Evolutionary conservation across 2,113 vertebrate species (phyloP), one percentile per base, ranked within the genome.

Genomic region (Gymnogyps californianus): DNA sequence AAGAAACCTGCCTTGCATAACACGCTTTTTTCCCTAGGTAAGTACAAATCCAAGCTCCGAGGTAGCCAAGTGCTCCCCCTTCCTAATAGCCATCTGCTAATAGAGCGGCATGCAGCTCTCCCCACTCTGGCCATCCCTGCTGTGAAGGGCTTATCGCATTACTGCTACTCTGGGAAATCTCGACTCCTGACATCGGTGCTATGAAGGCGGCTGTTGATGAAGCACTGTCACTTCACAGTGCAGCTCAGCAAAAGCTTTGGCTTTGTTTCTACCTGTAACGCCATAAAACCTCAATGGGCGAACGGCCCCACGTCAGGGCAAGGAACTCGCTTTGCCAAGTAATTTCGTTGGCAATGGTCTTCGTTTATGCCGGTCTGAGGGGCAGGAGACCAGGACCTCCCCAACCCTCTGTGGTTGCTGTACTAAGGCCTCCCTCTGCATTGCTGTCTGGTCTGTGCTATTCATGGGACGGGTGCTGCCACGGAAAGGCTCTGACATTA

Each of bases 401-500:
- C 55, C 3, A 4, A 29, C 4, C 16, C 44, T 58, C 69, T n/a
- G 36, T 7, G 22, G 51, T 1, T 77, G 67, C 57, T 31, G 13
- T 46, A 77, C 17, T 0, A 2, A 57, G 44, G 34, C 5, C 16
- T 7, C 3, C 1, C 49, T 70, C 18, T 8, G 7, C 54, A 7
- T 3, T 26, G 14, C 25, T 82, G 36, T 9, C 59, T 62, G 55
- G 7, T 40, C 21, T 64, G 70, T 47, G 57, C 54, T 79, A 9
- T 58, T 57, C 58, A 25, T 9, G 49, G 44, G 36, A 67, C 0
- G 0, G 18, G 44, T 0, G 0, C 32, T 82, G 59, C 55, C 10
- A 4, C 0, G 0, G 44, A 31, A 82, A 65, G 57, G 71, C 36
- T 86, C 54, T 2, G 2, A 16, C 10, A 3, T 13, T 32, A 40